These are phyloP conservation scores for Perognathus longimembris DNA, from an alignment of 2,113 vertebrate species.

Conservation along the genomic window DNA sequence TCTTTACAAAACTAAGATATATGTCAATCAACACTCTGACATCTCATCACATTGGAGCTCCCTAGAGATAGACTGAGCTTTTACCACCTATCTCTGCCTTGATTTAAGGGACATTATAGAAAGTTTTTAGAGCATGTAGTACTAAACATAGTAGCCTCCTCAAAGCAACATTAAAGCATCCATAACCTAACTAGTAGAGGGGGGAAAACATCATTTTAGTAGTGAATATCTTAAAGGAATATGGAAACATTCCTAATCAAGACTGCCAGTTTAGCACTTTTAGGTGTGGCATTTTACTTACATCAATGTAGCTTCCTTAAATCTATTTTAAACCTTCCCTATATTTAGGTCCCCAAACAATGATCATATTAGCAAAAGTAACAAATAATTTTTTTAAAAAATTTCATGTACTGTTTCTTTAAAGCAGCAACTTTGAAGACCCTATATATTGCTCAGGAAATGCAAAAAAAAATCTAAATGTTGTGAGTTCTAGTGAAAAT, in stretches of 20 bases:
- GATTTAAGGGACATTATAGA: background rate
- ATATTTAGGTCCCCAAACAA: background rate
- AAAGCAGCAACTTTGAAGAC: conserved; percentile 14
- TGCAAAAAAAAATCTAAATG: conserved; percentile 41
- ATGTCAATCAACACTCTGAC: background rate
- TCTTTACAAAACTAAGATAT: background rate
- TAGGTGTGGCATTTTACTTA: background rate
- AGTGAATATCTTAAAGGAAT: background rate
- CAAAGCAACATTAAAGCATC: background rate
- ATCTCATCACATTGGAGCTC: background rate
- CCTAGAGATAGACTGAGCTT: background rate
- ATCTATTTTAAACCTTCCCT: background rate
- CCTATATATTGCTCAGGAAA: background rate
- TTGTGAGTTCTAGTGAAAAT: background rate
- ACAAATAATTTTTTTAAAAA: background rate
- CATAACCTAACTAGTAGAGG: background rate
- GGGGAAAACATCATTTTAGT: background rate
- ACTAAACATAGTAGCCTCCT: background rate
- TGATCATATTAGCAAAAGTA: background rate
- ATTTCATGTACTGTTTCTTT: conserved; percentile 28
- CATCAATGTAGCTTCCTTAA: background rate
- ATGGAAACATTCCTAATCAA: background rate
- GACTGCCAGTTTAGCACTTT: background rate
- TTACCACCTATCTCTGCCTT: background rate
- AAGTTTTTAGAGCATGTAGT: background rate